phyloP scores from a whole-genome alignment of 2,797 vertebrate genomes.

The Podarcis siculus region DNA sequence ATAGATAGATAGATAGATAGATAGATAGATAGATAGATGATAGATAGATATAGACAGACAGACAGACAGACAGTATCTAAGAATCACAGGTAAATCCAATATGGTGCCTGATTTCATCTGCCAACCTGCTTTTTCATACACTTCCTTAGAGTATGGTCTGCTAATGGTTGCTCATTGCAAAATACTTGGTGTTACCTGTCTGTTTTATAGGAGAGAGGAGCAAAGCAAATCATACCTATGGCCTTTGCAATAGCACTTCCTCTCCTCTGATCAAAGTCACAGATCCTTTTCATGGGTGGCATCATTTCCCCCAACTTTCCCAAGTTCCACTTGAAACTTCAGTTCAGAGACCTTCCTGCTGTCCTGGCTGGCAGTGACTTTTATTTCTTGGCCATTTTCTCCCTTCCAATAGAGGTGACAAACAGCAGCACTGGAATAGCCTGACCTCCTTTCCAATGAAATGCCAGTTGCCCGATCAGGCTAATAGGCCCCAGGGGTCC shows the following conservation, averaged over 20 bases:
- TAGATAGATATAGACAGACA: no score
- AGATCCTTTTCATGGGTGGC: neutral
- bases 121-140: neutral
- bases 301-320: neutral
- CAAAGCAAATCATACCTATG: neutral
- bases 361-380: slow-evolving; percentile 17
- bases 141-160: neutral
- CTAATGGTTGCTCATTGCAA: neutral
- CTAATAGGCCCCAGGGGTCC: slow-evolving; percentile 39
- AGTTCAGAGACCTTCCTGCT: slow-evolving; percentile 22
- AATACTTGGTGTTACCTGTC: accelerated
- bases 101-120: neutral
- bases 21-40: no score
- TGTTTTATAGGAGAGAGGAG: neutral
- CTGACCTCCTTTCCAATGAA: slow-evolving; percentile 42
- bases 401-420: slow-evolving; percentile 10
- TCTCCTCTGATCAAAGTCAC: neutral
- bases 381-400: slow-evolving; percentile 10
- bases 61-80: neutral
- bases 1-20: no score
- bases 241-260: neutral
- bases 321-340: neutral
- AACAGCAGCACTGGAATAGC: slow-evolving; percentile 47
- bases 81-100: neutral
- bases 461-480: slow-evolving; percentile 34